phyloP scores from a whole-genome alignment of 2,113 vertebrate genomes.

The Chlamydotis undulata region DNA sequence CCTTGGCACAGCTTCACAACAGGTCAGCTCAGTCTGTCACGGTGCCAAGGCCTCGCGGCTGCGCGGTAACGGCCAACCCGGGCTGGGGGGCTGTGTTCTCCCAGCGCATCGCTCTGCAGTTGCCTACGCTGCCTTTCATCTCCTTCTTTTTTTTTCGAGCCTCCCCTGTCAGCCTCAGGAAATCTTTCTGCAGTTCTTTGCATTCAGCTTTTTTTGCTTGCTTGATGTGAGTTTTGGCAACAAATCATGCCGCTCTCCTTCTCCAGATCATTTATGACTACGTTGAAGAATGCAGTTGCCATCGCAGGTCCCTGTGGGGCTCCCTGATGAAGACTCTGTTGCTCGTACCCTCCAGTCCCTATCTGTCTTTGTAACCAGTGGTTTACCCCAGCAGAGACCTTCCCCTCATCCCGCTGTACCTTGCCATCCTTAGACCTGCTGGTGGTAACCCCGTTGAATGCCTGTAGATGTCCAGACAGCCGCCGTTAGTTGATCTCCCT shows the following conservation, averaged over 20 bases:
- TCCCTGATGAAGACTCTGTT: not conserved
- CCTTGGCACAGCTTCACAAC: not conserved
- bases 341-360: not conserved
- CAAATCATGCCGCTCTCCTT: not conserved
- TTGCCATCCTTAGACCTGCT: not conserved
- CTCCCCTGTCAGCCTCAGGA: not conserved
- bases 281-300: not conserved
- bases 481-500: not conserved
- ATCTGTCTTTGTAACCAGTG: not conserved
- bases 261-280: not conserved
- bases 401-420: not conserved
- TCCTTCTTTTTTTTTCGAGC: not conserved
- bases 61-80: not conserved
- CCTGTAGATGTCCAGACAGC: not conserved
- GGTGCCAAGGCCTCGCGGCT: not conserved
- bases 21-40: not conserved
- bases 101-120: rapidly evolving
- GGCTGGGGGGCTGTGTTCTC: not conserved
- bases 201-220: not conserved
- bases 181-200: not conserved
- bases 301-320: not conserved
- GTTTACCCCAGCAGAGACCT: not conserved
- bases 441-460: not conserved
- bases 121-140: not conserved
- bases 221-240: too few species aligned